Conservation (phyloP, 2,797 vertebrate species). For the Poecilia gillii region DNA sequence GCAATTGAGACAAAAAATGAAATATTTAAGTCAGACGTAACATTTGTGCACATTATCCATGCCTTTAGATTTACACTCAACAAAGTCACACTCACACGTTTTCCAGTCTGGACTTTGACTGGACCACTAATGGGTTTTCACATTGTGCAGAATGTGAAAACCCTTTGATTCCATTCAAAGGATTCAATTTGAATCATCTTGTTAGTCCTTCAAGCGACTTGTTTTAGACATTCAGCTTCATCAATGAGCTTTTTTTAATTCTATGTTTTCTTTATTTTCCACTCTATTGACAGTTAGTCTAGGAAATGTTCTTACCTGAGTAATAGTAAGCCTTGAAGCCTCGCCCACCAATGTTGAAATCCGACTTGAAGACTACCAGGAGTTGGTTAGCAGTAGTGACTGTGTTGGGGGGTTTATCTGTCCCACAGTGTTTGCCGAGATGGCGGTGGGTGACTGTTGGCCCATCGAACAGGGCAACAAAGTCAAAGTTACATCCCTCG, state of each 20-base stretch:
- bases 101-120: slow-evolving; percentile 10
- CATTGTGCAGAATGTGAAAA: not conserved
- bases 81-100: slow-evolving; percentile 22
- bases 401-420: slow-evolving; percentile 79
- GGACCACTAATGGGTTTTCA: slow-evolving; percentile 15
- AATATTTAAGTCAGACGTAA: not conserved
- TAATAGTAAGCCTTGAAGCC: slow-evolving; percentile 96
- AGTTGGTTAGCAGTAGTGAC: slow-evolving; percentile 87
- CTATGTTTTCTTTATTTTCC: not conserved
- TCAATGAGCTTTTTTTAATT: not conserved
- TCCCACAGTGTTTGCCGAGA: slow-evolving; percentile 89
- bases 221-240: slow-evolving; percentile 10
- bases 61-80: not conserved
- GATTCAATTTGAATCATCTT: slow-evolving; percentile 19
- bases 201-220: slow-evolving; percentile 12
- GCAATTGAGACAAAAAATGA: not conserved
- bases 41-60: not conserved
- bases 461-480: slow-evolving; percentile 90
- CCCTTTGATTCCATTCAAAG: slow-evolving; percentile 14
- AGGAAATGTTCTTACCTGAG: slow-evolving; percentile 81
- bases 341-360: slow-evolving; percentile 95
- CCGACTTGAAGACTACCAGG: slow-evolving; percentile 92
- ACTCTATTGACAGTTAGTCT: not conserved
- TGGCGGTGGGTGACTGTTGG: slow-evolving; percentile 78
- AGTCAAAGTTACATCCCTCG: slow-evolving; percentile 92